Base-by-base conservation (phyloP, 1,140 invertebrate species). In the Armadillidium nasatum region DNA sequence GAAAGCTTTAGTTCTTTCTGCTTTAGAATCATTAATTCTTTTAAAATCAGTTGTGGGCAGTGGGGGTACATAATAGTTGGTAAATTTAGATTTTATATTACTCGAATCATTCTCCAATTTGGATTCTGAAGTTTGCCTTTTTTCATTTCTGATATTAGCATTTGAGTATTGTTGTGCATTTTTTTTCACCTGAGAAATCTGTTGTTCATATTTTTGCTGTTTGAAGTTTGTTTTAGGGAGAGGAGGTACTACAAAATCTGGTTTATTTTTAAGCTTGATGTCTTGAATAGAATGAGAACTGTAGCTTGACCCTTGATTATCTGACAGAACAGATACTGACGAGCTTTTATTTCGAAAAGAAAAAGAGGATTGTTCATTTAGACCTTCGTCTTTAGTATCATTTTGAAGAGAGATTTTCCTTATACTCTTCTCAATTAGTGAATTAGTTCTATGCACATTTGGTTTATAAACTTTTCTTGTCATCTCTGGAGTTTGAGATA, bases 141-240 rank as follows among this genome's bases (percentile, higher is more conserved):
- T 33, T 33, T 33, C 33, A 33, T 33, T 33, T 33, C 33, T 33
- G 33, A 33, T 33, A 33, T 33, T 33, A 1, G 33, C 33, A 33
- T 33, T 33, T 1, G 33, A 33, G 33, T 33, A 33, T 6, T 33
- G 33, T 6, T 33, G 33, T 33, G 33, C 33, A 33, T 33, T 33
- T 33, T 33, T 33, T 33, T 33, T 33, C 33, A 33, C 33, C 6
- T 33, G 33, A 33, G 33, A 33, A 33, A 33, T 33, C 33, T 33
- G 33, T 33, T 33, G 33, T 6, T 33, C 33, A 33, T 33, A 33
- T 6, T 80, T 74, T 71, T 78, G 79, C 21, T 80, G 79, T 11
- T 76, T 69, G 72, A 76, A 74, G 19, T 71, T 77, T 10, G 80
- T 79, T 22, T 77, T 81, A 67, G 80, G 80, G 11, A 81, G 73